Evolutionary conservation across 2,113 vertebrate species (phyloP), one percentile per base, ranked within the genome.

Genomic region (Microcebus griseorufus): DNA sequence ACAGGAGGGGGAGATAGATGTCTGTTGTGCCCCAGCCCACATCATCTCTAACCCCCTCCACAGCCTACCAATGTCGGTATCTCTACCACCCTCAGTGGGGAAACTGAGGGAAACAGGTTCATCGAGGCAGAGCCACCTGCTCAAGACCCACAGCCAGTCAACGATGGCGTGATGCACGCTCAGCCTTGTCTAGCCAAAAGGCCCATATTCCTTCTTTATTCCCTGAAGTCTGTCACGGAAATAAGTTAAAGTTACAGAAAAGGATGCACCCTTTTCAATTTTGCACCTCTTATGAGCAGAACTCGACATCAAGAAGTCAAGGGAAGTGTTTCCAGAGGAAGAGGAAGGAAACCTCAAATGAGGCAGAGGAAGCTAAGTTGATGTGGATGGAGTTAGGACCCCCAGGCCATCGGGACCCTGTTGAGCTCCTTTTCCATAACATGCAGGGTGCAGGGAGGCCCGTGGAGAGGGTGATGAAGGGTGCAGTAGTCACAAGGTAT

Each of bases 1-100:
- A 5, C 0, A 9, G 9, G 6, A 22, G 12, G 20, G 34, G 34
- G 22, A 27, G 34, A 39, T 5, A 58, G 37, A 0, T 8, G 64
- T 23, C 89, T 18, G 8, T 10, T 0, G 2, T 0, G 0, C 6
- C 10, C 27, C 72, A 69, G 1, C 17, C 48, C 37, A 1, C 12
- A 53, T n/a, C 18, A 29, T 32, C 34, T 55, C 55, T 18, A n/a
- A 55, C 25, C 16, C 3, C 58, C 18, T 18, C 22, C 64, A 62
- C 20, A 13, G 42, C 25, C 75, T 29, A 2, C 32, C 23, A 64
- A 4, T 0, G 9, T 2, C 6, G 23, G 27, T 23, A 27, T 58
- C 23, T 69, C n/a, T 17, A 37, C 45, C 60, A 45, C 60, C 25
- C 7, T 64, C n/a, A 1, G 20, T 23, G 32, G n/a, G 78, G 78